A percentile compares a stretch with the other conserved stretches of the same genome.
Evolutionary conservation across 2,888 invertebrate genomes (phyloP).

Genomic region (Ormyrus labotus): DNA sequence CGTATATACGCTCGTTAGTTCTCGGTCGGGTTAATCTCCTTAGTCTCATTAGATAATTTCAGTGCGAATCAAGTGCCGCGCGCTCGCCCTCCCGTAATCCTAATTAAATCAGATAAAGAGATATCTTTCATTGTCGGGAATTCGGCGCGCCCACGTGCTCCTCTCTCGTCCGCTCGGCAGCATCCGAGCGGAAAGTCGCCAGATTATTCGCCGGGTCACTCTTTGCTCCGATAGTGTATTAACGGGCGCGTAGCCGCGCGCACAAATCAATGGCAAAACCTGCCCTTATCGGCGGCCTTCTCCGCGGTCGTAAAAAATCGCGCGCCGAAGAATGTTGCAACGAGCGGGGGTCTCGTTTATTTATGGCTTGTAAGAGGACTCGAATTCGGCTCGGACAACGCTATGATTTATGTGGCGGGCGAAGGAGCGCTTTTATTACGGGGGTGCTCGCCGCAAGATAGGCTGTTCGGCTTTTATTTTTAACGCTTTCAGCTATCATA

Average conservation of each 20-base stretch:
- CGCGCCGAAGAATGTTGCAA: neutral
- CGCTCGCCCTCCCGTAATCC: constrained; percentile 11
- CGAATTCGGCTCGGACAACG: neutral
- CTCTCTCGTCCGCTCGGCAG: neutral
- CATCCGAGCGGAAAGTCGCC: constrained; percentile 37
- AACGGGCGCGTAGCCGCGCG: neutral
- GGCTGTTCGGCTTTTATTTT: too few relatives aligned
- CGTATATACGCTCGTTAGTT: neutral
- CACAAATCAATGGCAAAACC: constrained; percentile 42
- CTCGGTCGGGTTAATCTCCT: constrained; percentile 45
- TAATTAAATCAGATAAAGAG: constrained; percentile 55
- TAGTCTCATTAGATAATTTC: constrained; percentile 52
- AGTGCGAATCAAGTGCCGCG: constrained; percentile 15
- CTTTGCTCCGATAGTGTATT: neutral
- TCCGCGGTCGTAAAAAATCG: neutral
- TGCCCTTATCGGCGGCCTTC: neutral
- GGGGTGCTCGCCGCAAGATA: neutral
- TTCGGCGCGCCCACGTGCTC: neutral
- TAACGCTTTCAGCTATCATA: too few relatives aligned
- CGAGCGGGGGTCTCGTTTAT: constrained; percentile 13
- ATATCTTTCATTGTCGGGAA: neutral
- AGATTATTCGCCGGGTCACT: constrained; percentile 25
- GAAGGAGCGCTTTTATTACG: constrained; percentile 14
- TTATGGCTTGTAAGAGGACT: constrained; percentile 15
- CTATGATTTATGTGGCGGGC: constrained; percentile 29